phyloP scores from a whole-genome alignment of 2,888 invertebrate genomes.

The Latrodectus elegans region DNA sequence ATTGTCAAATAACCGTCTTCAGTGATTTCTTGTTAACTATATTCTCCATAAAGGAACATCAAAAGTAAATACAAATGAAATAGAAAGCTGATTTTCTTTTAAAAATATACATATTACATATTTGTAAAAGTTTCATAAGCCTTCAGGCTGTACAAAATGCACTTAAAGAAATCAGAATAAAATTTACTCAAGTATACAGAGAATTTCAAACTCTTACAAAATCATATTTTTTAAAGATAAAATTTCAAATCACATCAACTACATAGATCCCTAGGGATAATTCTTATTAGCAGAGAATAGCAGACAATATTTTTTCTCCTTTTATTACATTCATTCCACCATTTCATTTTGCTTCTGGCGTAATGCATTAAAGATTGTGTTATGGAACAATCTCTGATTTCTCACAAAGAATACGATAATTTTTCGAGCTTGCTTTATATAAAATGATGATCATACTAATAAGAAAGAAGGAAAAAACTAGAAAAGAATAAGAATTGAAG shows the following conservation, averaged over 20 bases:
- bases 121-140: slow-evolving; percentile 45
- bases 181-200: slow-evolving; percentile 56
- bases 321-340: slow-evolving; percentile 61
- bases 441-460: slow-evolving; percentile 56
- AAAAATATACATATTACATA: slow-evolving; percentile 35
- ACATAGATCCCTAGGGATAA: slow-evolving; percentile 58
- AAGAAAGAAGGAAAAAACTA: slow-evolving; percentile 43
- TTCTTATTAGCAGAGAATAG: slow-evolving; percentile 58
- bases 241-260: slow-evolving; percentile 66
- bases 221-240: slow-evolving; percentile 41
- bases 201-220: slow-evolving; percentile 26
- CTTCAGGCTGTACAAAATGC: slow-evolving; percentile 48
- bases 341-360: slow-evolving; percentile 55
- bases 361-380: slow-evolving; percentile 66
- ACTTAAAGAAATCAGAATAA: slow-evolving; percentile 54
- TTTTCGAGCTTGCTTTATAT: slow-evolving; percentile 37
- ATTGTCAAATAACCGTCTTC: no score
- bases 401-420: slow-evolving; percentile 37
- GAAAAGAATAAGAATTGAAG: slow-evolving; percentile 8
- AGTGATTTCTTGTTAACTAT: no score
- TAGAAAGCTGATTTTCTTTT: background rate
- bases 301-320: slow-evolving; percentile 44
- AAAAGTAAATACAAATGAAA: no score
- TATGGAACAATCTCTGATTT: slow-evolving; percentile 66
- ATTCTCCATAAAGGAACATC: no score